Evolutionary conservation across 2,113 vertebrate genomes (phyloP).

Genomic region (Sardina pilchardus): DNA sequence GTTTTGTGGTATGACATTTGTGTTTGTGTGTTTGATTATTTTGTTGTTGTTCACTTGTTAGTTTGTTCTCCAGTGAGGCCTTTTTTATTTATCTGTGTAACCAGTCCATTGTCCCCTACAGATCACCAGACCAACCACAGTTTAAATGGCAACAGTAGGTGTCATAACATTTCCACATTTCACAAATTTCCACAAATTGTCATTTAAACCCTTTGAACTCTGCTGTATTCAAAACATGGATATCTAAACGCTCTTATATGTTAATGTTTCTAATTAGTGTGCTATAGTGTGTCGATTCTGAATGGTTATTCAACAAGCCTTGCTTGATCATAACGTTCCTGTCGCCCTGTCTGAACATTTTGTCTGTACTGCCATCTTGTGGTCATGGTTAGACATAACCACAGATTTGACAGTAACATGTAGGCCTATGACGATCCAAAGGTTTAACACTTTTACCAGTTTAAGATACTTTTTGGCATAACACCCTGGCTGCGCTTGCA

Average conservation of each 20-base stretch:
- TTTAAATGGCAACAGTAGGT: constrained; percentile 71
- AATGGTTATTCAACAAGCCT: not conserved
- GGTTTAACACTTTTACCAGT: not conserved
- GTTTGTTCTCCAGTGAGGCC: constrained; percentile 26
- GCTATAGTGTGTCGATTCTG: not conserved
- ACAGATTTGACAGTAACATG: not conserved
- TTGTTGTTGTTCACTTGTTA: not conserved
- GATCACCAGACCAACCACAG: constrained; percentile 62
- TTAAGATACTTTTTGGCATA: not conserved
- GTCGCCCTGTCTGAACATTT: not conserved
- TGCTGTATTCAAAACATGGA: not conserved
- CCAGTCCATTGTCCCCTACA: constrained; percentile 51
- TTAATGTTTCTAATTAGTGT: not conserved
- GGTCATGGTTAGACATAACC: not conserved
- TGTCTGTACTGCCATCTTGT: not conserved
- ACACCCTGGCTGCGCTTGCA: not conserved
- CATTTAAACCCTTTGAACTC: not conserved
- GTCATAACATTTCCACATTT: constrained; percentile 19
- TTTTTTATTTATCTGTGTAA: constrained; percentile 14
- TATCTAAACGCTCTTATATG: not conserved
- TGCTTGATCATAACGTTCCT: not conserved
- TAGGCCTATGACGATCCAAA: not conserved
- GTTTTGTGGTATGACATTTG: not conserved
- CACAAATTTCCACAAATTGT: not conserved
- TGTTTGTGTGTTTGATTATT: not conserved